Conservation (phyloP, 1,140 invertebrate species). For the Subanguina moxae region DNA sequence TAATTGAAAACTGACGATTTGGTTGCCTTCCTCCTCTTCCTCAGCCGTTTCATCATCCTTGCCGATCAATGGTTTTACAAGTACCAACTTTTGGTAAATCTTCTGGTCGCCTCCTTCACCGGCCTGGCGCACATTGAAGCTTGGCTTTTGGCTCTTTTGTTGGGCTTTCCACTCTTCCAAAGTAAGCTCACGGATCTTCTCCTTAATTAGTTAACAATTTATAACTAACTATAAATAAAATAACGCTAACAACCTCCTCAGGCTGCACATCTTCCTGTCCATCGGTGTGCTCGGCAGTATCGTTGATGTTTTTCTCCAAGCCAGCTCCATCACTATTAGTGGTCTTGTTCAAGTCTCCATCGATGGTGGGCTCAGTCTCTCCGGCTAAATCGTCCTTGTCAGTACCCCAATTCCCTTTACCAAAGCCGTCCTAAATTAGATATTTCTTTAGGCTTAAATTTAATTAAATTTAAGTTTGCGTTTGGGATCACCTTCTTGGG, state of each 20-base stretch:
- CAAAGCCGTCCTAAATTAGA: constrained; percentile 20
- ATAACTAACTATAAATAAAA: not conserved
- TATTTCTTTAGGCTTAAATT: not conserved
- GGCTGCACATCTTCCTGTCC: not conserved
- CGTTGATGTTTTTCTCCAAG: constrained; percentile 2
- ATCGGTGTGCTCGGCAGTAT: constrained; percentile 9
- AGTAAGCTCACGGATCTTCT: constrained; percentile 22
- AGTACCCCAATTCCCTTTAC: constrained; percentile 35
- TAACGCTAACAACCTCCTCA: not conserved
- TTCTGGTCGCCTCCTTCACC: constrained; percentile 28
- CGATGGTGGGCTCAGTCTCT: constrained; percentile 32
- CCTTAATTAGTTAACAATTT: no score
- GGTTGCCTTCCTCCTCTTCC: constrained; percentile 16
- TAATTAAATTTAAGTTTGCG: not conserved
- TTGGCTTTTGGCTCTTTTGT: constrained; percentile 14
- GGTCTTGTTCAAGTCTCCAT: not conserved
- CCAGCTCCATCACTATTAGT: constrained; percentile 12
- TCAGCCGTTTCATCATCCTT: constrained; percentile 19
- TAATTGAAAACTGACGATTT: constrained; percentile 5
- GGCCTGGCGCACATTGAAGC: constrained; percentile 31
- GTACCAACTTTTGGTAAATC: constrained; percentile 35
- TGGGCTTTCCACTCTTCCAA: constrained; percentile 45
- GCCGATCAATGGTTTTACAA: constrained; percentile 17
- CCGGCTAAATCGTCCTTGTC: constrained; percentile 28
- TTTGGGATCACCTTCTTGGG: constrained; percentile 12